phyloP scores from a whole-genome alignment of 2,113 vertebrate genomes.

The Gila orcuttii region DNA sequence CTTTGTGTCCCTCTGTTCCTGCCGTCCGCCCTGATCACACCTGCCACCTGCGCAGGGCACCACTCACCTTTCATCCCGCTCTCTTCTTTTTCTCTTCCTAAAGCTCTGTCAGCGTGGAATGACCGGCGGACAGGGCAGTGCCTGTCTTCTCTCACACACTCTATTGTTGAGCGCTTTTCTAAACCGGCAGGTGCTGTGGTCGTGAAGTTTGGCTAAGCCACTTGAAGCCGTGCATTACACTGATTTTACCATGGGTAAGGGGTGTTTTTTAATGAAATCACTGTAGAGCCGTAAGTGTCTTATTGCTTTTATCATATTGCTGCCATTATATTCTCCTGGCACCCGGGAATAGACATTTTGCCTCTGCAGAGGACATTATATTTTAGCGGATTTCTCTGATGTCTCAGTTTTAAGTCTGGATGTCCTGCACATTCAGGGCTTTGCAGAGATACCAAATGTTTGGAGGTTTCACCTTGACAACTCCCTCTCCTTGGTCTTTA shows the following conservation, averaged over 20 bases:
- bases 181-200: constrained; percentile 31
- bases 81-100: constrained; percentile 52
- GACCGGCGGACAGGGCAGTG: constrained; percentile 54
- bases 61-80: constrained; percentile 69
- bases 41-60: constrained; percentile 77
- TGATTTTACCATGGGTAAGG: background rate
- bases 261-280: background rate
- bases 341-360: too few species aligned
- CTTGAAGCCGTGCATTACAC: background rate
- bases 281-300: background rate
- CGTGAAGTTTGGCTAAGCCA: constrained; percentile 8
- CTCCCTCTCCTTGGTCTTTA: too few species aligned
- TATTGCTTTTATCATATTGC: background rate
- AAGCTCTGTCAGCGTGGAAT: constrained; percentile 75
- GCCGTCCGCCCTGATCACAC: constrained; percentile 72
- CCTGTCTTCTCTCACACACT: constrained; percentile 44
- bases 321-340: too few species aligned
- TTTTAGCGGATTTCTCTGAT: too few species aligned
- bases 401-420: too few species aligned
- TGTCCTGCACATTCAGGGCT: too few species aligned
- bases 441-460: too few species aligned
- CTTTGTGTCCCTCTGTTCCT: constrained; percentile 72
- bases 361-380: too few species aligned
- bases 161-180: constrained; percentile 50
- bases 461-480: too few species aligned